Evolutionary conservation across 2,797 vertebrate genomes (phyloP).

Genomic region (Melanogrammus aeglefinus): DNA sequence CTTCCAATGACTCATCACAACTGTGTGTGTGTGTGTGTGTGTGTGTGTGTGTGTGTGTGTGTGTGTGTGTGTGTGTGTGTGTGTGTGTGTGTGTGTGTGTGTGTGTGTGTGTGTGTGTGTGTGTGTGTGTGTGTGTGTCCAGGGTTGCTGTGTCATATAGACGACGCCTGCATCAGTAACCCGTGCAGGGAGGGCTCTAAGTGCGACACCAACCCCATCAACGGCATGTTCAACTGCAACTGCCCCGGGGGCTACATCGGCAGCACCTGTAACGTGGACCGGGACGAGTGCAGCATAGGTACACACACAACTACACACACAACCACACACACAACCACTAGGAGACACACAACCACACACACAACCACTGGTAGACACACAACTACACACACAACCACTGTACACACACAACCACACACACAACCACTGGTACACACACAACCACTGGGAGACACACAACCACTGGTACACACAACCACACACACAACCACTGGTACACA

Average conservation of each 20-base stretch:
- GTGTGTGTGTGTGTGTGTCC: slow-evolving; percentile 17
- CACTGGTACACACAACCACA: no score
- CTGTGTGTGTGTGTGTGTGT: not conserved
- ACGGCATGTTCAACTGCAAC: slow-evolving; percentile 79
- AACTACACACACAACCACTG: no score
- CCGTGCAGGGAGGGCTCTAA: slow-evolving; percentile 77
- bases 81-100: not conserved
- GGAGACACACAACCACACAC: no score
- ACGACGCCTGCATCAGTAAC: slow-evolving; percentile 80
- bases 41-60: slow-evolving; percentile 12
- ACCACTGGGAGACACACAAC: no score
- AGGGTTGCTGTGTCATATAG: slow-evolving; percentile 79
- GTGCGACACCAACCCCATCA: slow-evolving; percentile 82
- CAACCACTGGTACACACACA: no score
- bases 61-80: slow-evolving; percentile 12
- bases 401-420: no score
- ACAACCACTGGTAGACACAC: no score
- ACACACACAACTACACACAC: no score
- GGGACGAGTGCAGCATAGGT: slow-evolving; percentile 80
- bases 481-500: no score
- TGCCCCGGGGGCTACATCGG: slow-evolving; percentile 76
- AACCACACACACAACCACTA: no score
- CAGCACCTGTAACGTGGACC: slow-evolving; percentile 74
- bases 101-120: no score
- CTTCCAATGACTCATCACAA: no score